Conservation (phyloP, 2,888 invertebrate species). For the Brachynemurus nebulosus region DNA sequence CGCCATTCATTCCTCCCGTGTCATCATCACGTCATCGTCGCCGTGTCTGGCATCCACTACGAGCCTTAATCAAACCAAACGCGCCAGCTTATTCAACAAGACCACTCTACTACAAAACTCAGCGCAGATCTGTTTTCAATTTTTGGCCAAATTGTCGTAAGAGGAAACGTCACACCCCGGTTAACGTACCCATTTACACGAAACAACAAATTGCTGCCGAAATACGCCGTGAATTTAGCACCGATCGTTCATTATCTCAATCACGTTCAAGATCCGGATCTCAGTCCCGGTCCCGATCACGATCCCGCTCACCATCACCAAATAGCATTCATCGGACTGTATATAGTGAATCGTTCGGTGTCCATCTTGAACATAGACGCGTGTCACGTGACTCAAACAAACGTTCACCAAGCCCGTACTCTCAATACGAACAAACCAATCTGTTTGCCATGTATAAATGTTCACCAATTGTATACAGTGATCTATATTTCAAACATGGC, state of each 20-base stretch:
- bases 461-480: slow-evolving; percentile 20
- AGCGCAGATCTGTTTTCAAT: background rate
- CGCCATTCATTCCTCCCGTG: background rate
- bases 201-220: background rate
- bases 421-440: slow-evolving; percentile 7
- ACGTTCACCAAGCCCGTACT: background rate
- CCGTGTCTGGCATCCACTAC: background rate
- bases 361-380: background rate
- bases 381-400: no score
- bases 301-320: no score
- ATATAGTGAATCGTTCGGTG: background rate
- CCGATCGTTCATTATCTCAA: background rate
- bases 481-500: slow-evolving; percentile 23
- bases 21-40: background rate
- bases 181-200: background rate
- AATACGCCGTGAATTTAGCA: background rate
- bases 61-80: background rate
- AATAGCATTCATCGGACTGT: background rate
- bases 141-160: background rate
- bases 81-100: background rate
- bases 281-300: no score
- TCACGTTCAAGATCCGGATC: no score
- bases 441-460: slow-evolving; percentile 3
- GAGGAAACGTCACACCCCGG: background rate
- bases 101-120: background rate